phyloP scores from a whole-genome alignment of 2,888 invertebrate genomes.

The Nycteola revayana region DNA sequence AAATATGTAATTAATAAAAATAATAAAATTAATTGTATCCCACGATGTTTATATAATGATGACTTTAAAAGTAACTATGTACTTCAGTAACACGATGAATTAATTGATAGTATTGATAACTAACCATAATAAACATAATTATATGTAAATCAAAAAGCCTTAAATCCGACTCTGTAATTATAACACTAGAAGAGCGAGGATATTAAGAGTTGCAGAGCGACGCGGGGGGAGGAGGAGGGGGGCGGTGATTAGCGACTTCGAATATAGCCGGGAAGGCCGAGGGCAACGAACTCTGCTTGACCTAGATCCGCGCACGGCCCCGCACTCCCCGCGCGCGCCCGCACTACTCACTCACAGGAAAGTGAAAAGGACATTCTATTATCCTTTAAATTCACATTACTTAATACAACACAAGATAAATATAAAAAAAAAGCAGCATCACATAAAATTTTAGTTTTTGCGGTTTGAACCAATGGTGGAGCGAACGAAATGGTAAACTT shows the following conservation, averaged over 20 bases:
- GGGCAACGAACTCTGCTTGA: conserved; percentile 81
- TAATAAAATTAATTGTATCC: too few relatives aligned
- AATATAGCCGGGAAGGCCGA: conserved; percentile 82
- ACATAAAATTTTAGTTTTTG: too few relatives aligned
- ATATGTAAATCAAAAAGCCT: conserved; percentile 9
- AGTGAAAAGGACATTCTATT: conserved; percentile 69
- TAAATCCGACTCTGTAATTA: conserved; percentile 48
- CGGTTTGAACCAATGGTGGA: too few relatives aligned
- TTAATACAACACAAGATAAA: conserved; percentile 11
- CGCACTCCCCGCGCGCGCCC: conserved; percentile 36
- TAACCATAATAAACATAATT: conserved; percentile 21
- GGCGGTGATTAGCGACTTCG: conserved; percentile 73
- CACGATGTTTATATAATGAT: too few relatives aligned
- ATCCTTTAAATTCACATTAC: conserved; percentile 30
- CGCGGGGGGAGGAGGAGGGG: conserved; percentile 20
- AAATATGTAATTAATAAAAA: too few relatives aligned
- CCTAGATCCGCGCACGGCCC: conserved; percentile 62
- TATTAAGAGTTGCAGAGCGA: conserved; percentile 26
- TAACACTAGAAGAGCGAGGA: conserved; percentile 36
- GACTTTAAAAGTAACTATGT: too few relatives aligned
- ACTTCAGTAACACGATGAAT: too few relatives aligned
- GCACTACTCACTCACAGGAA: conserved; percentile 52
- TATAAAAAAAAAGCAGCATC: conserved; percentile 11
- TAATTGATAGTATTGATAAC: too few relatives aligned
- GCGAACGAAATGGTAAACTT: conserved; percentile 1